Conservation (phyloP, 2,113 vertebrate genomes). For the Toxostoma redivivum region DNA sequence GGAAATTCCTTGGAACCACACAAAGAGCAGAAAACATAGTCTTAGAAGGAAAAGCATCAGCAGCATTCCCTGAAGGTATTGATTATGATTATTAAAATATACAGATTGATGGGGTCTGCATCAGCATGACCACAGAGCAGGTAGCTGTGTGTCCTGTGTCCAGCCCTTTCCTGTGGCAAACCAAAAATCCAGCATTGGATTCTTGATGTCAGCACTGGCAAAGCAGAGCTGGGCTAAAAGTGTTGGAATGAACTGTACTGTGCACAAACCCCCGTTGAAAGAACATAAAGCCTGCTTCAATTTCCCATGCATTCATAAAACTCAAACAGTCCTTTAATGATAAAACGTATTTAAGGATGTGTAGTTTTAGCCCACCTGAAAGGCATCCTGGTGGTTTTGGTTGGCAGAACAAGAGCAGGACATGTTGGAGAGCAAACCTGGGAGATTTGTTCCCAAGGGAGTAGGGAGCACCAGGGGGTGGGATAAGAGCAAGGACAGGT, state of each 20-base stretch:
- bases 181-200: not conserved
- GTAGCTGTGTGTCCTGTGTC: not conserved
- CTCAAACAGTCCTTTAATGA: not conserved
- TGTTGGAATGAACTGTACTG: not conserved
- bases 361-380: not conserved
- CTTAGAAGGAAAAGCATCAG: not conserved
- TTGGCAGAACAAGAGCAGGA: not conserved
- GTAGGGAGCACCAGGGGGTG: accelerated
- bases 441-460: not conserved
- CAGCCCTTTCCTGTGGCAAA: not conserved
- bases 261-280: not conserved
- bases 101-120: not conserved
- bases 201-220: not conserved
- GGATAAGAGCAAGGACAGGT: not conserved
- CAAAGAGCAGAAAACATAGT: not conserved
- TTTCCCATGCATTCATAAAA: not conserved
- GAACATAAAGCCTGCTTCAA: not conserved
- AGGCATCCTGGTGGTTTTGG: not conserved
- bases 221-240: not conserved
- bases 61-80: not conserved
- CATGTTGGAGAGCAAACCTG: not conserved
- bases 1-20: not conserved
- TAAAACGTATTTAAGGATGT: not conserved
- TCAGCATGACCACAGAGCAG: not conserved
- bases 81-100: not conserved